Conservation (phyloP, 2,113 vertebrate species). For the Lampris megalopsis region DNA sequence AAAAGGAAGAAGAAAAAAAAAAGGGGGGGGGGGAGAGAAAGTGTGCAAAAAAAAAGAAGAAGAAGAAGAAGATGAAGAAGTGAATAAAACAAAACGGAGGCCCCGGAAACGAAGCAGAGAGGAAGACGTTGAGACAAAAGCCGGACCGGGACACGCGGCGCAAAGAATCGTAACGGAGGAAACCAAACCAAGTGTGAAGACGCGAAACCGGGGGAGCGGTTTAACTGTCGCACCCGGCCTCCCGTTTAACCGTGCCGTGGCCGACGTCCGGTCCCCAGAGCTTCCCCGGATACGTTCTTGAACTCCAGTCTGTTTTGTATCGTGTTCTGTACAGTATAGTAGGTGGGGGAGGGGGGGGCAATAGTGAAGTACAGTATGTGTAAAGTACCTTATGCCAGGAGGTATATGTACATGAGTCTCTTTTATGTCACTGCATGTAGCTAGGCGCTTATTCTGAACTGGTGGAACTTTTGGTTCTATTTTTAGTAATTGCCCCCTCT, state of each 20-base stretch:
- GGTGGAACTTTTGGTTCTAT: conserved; percentile 82
- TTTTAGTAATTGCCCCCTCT: conserved; percentile 80
- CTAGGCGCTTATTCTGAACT: conserved; percentile 82
- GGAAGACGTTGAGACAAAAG: conserved; percentile 39
- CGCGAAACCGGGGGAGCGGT: conserved; percentile 45
- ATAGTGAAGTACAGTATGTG: conserved; percentile 77
- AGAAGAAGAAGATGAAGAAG: conserved; percentile 23
- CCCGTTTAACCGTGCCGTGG: conserved; percentile 50
- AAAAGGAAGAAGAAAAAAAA: neutral
- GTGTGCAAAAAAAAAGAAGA: conserved; percentile 48
- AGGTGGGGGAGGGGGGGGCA: conserved; percentile 48
- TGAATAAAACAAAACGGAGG: conserved; percentile 50
- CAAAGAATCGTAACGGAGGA: conserved; percentile 22
- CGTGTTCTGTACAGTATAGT: conserved; percentile 79
- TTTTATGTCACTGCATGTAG: conserved; percentile 87
- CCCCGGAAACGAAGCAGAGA: conserved; percentile 63
- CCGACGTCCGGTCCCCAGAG: conserved; percentile 55
- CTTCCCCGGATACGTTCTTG: conserved; percentile 64
- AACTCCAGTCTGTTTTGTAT: conserved; percentile 72
- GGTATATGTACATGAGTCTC: conserved; percentile 81
- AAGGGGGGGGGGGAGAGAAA: conserved; percentile 35
- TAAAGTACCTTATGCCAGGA: conserved; percentile 80
- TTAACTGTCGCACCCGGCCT: conserved; percentile 54
- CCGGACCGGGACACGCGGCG: conserved; percentile 43
- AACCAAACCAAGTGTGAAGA: conserved; percentile 43